Percentiles rank a stretch among this genome's conserved stretches.
Evolutionary conservation across 2,888 invertebrate species (phyloP).

Genomic region (Nemotelus nigrinus): DNA sequence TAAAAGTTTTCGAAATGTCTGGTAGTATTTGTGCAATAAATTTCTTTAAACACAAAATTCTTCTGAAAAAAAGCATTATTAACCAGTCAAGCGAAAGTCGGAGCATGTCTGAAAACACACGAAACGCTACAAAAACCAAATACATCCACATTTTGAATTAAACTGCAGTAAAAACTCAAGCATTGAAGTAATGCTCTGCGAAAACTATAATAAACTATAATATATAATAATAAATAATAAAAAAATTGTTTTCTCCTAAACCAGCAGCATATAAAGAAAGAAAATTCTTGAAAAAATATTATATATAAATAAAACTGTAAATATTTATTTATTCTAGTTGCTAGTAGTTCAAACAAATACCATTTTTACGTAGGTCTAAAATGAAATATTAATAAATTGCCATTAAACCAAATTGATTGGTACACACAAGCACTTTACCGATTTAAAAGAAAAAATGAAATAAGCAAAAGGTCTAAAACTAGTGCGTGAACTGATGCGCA

Average conservation of each 20-base stretch:
- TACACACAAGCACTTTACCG: neutral
- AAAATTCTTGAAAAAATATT: neutral
- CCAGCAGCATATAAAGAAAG: neutral
- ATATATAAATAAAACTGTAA: conserved; percentile 5
- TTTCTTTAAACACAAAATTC: too few relatives aligned
- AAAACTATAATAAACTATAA: neutral
- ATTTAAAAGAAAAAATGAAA: neutral
- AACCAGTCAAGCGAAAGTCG: too few relatives aligned
- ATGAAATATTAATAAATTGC: conserved; percentile 18
- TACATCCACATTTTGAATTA: too few relatives aligned
- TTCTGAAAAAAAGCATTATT: too few relatives aligned
- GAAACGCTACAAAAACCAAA: too few relatives aligned
- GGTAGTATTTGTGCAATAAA: too few relatives aligned
- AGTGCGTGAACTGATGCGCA: neutral
- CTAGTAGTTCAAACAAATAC: conserved; percentile 39
- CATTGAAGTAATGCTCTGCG: too few relatives aligned
- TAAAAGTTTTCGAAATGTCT: too few relatives aligned
- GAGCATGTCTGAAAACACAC: too few relatives aligned
- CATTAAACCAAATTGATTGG: conserved; percentile 24
- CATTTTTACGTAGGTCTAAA: conserved; percentile 36
- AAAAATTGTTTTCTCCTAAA: conserved; percentile 12
- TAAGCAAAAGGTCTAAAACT: conserved; percentile 12
- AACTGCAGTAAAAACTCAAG: too few relatives aligned
- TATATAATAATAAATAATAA: neutral
- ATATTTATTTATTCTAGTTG: conserved; percentile 40